These are phyloP conservation scores for Tanypteryx hageni DNA, from an alignment of 2,888 invertebrate genomes.

Conservation along the genomic window DNA sequence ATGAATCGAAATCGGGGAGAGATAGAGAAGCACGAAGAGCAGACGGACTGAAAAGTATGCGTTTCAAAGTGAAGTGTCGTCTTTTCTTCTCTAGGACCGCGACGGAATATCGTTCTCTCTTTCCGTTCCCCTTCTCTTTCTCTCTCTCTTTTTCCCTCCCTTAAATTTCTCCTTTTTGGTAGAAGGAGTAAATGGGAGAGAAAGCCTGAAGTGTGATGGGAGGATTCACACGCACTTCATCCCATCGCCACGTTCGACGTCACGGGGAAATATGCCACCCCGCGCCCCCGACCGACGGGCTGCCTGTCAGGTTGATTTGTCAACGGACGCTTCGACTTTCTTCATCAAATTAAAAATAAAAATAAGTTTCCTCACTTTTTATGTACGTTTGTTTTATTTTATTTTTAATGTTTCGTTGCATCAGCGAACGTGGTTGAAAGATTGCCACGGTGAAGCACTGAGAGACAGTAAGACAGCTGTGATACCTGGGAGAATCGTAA, in stretches of 20 bases:
- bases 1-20: neutral
- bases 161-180: neutral
- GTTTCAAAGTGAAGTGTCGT: too few relatives aligned
- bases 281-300: slow-evolving; percentile 5
- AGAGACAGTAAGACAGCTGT: neutral
- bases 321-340: slow-evolving; percentile 18
- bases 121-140: neutral
- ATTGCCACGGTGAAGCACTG: neutral
- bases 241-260: neutral
- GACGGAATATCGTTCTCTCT: neutral
- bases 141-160: neutral
- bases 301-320: slow-evolving; percentile 21
- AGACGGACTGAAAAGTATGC: too few relatives aligned
- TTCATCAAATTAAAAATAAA: slow-evolving; percentile 4
- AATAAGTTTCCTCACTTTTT: neutral
- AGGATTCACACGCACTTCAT: neutral
- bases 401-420: slow-evolving; percentile 1
- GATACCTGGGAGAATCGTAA: neutral
- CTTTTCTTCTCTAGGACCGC: neutral
- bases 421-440: slow-evolving; percentile 19
- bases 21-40: too few relatives aligned
- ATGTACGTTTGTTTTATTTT: neutral
- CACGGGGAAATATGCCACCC: neutral
- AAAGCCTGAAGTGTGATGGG: too few relatives aligned
- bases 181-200: neutral